Percentiles rank a stretch among this genome's conserved stretches.
Conservation (phyloP, 1,140 invertebrate genomes). For the Listronotus oregonensis region DNA sequence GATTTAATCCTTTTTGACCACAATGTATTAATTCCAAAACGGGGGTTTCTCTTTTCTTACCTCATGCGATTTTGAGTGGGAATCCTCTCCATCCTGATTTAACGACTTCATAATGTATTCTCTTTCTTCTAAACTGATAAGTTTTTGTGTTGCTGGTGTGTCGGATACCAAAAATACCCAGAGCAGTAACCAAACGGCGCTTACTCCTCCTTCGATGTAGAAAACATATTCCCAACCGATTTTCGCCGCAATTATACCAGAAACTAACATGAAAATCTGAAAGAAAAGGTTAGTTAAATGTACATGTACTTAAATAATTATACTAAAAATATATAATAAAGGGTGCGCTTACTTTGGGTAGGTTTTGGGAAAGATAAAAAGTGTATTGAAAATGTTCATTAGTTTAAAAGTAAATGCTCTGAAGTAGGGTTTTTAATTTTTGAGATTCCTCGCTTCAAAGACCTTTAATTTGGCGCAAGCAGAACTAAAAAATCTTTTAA, state of each 20-base stretch:
- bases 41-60: slow-evolving; percentile 2
- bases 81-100: slow-evolving; percentile 59
- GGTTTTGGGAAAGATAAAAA: too few species aligned
- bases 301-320: too few species aligned
- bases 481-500: too few species aligned
- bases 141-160: slow-evolving; percentile 72
- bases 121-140: slow-evolving; percentile 73
- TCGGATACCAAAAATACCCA: slow-evolving; percentile 73
- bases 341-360: too few species aligned
- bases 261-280: slow-evolving; percentile 69
- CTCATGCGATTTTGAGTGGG: neutral
- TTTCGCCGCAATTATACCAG: slow-evolving; percentile 69
- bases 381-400: too few species aligned
- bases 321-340: too few species aligned
- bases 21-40: too few species aligned
- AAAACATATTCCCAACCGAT: slow-evolving; percentile 77
- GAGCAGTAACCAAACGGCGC: slow-evolving; percentile 70
- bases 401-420: too few species aligned
- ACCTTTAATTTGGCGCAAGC: too few species aligned
- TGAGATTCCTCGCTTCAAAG: too few species aligned
- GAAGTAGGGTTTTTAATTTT: too few species aligned
- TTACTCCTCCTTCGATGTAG: slow-evolving; percentile 76
- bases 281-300: slow-evolving; percentile 10
- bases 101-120: slow-evolving; percentile 63
- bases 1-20: too few species aligned